Evolutionary conservation across 53 echinoderm and acorn worm genomes (phyloP).

Genomic region (Hippasteria phrygiana): DNA sequence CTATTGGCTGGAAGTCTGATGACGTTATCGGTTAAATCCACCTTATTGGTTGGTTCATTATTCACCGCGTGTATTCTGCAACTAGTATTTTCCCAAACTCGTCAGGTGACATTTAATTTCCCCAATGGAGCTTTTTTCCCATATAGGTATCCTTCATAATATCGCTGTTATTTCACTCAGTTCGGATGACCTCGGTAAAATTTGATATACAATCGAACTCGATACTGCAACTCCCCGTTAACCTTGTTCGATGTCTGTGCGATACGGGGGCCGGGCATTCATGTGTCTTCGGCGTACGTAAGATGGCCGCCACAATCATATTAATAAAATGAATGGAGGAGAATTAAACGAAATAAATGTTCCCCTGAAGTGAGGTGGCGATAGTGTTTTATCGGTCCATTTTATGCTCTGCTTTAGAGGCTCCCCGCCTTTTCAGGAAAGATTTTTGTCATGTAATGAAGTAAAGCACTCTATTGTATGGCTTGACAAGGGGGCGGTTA

Average conservation of each 20-base stretch:
- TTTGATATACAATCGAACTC: slow-evolving; percentile 34
- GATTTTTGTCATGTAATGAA: too few relatives aligned
- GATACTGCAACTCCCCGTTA: not conserved
- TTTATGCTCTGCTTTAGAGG: too few relatives aligned
- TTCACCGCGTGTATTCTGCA: not conserved
- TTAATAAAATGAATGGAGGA: too few relatives aligned
- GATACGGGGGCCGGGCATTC: slow-evolving; percentile 9
- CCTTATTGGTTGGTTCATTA: not conserved
- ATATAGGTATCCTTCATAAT: too few relatives aligned
- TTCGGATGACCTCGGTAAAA: not conserved
- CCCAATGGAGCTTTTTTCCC: not conserved
- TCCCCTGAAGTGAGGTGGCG: too few relatives aligned
- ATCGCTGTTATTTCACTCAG: not conserved
- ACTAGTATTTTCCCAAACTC: not conserved
- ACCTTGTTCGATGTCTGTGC: slow-evolving; percentile 32
- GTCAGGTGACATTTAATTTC: not conserved
- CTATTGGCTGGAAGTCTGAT: not conserved
- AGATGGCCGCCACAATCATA: not conserved
- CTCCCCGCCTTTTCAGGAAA: too few relatives aligned
- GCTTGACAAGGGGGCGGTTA: too few relatives aligned
- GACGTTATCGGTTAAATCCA: not conserved
- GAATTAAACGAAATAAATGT: too few relatives aligned
- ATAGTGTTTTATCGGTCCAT: too few relatives aligned
- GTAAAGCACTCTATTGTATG: too few relatives aligned
- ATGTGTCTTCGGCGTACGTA: not conserved